These are phyloP conservation scores for Philhelius pedissequus DNA, from an alignment of 2,888 invertebrate species.

Conservation along the genomic window DNA sequence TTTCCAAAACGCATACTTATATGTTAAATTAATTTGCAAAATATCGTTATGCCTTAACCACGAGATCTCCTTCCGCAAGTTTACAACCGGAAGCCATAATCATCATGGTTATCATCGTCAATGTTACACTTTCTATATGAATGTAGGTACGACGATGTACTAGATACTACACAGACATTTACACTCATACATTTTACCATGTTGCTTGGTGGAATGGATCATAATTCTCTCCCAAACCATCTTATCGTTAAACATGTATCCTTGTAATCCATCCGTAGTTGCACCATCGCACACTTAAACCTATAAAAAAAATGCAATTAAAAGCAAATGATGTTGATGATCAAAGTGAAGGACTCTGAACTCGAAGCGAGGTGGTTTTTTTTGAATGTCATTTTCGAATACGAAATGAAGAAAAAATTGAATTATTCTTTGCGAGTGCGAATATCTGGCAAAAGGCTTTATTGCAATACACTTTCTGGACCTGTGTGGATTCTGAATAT, in stretches of 20 bases:
- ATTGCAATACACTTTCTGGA: neutral
- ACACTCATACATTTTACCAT: neutral
- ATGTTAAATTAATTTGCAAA: conserved; percentile 63
- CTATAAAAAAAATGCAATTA: conserved; percentile 43
- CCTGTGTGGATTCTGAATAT: neutral
- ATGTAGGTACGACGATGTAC: neutral
- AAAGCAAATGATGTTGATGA: conserved; percentile 56
- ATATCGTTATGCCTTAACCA: conserved; percentile 60
- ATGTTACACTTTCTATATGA: neutral
- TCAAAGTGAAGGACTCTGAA: conserved; percentile 49
- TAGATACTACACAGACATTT: neutral
- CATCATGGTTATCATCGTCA: conserved; percentile 36
- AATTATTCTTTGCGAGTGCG: neutral
- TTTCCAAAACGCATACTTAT: conserved; percentile 40
- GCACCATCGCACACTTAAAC: neutral
- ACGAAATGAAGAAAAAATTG: neutral
- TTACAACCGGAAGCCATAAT: conserved; percentile 63
- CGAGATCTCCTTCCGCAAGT: conserved; percentile 52
- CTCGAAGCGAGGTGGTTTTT: conserved; percentile 8
- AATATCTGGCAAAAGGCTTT: neutral
- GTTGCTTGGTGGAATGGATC: conserved; percentile 20
- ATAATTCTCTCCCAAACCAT: conserved; percentile 30
- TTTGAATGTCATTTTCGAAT: conserved; percentile 49
- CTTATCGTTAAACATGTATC: conserved; percentile 36
- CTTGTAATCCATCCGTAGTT: conserved; percentile 37